Evolutionary conservation across 2,113 vertebrate species (phyloP), one percentile per base, ranked within the genome.

Genomic region (Stigmatopora nigra): DNA sequence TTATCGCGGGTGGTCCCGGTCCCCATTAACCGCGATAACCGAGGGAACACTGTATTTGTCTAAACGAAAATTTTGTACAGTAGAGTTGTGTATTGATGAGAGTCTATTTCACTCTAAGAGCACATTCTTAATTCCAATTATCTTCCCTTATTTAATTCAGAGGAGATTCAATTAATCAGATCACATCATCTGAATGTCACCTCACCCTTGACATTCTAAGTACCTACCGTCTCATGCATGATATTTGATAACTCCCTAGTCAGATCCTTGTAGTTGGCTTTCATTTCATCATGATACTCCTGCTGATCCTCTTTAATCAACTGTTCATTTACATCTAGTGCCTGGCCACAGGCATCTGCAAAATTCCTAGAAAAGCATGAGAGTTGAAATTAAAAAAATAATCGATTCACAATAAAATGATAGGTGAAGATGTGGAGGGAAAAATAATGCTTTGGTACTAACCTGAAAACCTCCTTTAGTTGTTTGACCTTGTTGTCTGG

Each of bases 221-320:
- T 41, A 59, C 16, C 41, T 46, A 97, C 97, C 90, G 95, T 94
- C 57, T 98, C 95, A 0, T 92, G 93, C 95, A 98, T 98, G 86
- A 99, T 98, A 87, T 88, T 89, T 1, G 97, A 97, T 71, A 99
- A 93, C 75, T 98, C 93, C 82, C 92, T 91, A 55, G 91, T 86
- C 91, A 98, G 94, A 77, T 98, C 94, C 79, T 92, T 90, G 86
- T 97, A 98, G 88, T 92, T 98, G 20, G 94, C 93, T 76, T 99
- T 99, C 94, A 98, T 96, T 88, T 98, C 95, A 58, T 98, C 96
- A 17, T 99, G 96, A 75, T 98, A 99, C 78, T 99, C 95, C 69
- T 96, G 84, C 79, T 97, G 97, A 87, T 98, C 96, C 84, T 98
- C 96, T 80, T 98, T 98, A 81, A 97, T 98, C 68, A 99, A 91